Percentiles rank a stretch among this genome's conserved stretches.
phyloP scores from a whole-genome alignment of 2,113 vertebrate species.

The Gambusia affinis region DNA sequence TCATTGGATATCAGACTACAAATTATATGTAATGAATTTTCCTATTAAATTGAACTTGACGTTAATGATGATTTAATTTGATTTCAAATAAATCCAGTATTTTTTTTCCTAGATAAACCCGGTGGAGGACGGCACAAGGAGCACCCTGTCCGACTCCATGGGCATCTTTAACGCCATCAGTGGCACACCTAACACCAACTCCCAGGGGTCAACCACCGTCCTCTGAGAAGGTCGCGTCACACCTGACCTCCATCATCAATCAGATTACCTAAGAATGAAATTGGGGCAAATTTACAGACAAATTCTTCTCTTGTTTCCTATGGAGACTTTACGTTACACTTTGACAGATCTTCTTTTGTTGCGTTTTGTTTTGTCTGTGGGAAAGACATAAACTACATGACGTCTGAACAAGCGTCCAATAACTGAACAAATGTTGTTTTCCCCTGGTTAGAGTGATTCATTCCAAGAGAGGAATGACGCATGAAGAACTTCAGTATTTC shows the following conservation, averaged over 20 bases:
- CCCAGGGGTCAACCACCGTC: constrained; percentile 87
- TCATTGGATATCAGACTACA: too few species aligned
- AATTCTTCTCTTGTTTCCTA: constrained; percentile 61
- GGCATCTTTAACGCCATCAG: constrained; percentile 98
- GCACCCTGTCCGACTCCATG: constrained; percentile 87
- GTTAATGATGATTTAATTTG: not conserved
- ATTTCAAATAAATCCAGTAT: not conserved
- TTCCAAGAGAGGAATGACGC: constrained; percentile 10
- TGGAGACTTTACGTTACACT: constrained; percentile 54
- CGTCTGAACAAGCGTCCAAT: constrained; percentile 7
- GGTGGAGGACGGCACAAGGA: constrained; percentile 84
- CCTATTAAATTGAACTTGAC: not conserved
- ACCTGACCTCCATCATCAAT: not conserved
- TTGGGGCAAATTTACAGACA: not conserved
- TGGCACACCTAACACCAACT: constrained; percentile 87
- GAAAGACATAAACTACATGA: not conserved
- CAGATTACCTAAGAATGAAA: not conserved
- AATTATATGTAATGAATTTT: not conserved
- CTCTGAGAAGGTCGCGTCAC: constrained; percentile 69
- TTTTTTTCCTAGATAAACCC: constrained; percentile 84
- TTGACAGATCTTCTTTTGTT: constrained; percentile 8
- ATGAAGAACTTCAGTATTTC: constrained; percentile 5
- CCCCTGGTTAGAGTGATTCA: not conserved
- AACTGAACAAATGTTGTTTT: constrained; percentile 11
- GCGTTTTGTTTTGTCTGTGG: constrained; percentile 12